Conservation (phyloP, 2,888 invertebrate genomes). For the Auanema freiburgensis region DNA sequence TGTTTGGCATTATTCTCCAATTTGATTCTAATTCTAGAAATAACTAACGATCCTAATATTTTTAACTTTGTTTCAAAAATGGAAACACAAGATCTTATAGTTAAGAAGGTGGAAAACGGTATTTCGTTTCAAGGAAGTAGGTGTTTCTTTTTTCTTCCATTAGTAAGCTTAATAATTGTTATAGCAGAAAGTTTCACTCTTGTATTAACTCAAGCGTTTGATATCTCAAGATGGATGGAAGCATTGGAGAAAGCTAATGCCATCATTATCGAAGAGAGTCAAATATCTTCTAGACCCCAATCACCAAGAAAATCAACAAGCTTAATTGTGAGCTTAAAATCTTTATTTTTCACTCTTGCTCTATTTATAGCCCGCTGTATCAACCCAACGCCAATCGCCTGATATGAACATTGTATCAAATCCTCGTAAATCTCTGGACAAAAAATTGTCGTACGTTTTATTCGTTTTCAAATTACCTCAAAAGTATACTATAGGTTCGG, state of each 20-base stretch:
- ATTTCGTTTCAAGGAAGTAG: conserved; percentile 5
- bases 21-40: conserved; percentile 83
- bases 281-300: conserved; percentile 5
- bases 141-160: not conserved
- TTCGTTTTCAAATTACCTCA: not conserved
- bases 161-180: not conserved
- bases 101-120: conserved; percentile 19
- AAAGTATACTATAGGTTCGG: not conserved
- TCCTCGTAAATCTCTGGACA: not conserved
- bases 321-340: conserved; percentile 21
- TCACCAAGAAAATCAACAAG: conserved; percentile 19
- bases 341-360: too few relatives aligned
- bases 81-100: conserved; percentile 18
- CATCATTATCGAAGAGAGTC: conserved; percentile 19
- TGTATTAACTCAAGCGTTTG: conserved; percentile 15
- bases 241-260: conserved; percentile 30
- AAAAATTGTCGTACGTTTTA: not conserved
- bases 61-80: conserved; percentile 70
- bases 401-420: too few relatives aligned
- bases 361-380: too few relatives aligned
- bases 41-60: conserved; percentile 87
- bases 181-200: conserved; percentile 1
- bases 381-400: too few relatives aligned
- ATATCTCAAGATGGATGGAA: conserved; percentile 37
- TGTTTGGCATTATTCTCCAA: conserved; percentile 89